Conservation (phyloP, 2,888 invertebrate species). For the Yponomeuta malinellus region DNA sequence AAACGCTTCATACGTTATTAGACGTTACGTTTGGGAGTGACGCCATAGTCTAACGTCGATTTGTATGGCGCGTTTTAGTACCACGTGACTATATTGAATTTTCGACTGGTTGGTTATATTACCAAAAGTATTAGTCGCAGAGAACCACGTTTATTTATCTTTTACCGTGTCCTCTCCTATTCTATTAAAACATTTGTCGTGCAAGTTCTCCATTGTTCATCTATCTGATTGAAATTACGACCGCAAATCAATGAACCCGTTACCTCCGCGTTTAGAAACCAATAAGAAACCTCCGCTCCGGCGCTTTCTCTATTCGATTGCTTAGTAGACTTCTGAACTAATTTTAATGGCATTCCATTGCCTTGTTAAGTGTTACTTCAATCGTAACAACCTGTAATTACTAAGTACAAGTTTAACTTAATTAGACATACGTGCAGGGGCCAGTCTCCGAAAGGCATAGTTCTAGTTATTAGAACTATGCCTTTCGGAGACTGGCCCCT, state of each 20-base stretch:
- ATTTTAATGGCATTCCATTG: background rate
- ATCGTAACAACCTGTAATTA: background rate
- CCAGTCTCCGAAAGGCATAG: no score
- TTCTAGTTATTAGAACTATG: no score
- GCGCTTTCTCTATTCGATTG: background rate
- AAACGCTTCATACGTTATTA: no score
- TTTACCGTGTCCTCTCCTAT: no score
- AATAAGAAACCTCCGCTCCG: background rate
- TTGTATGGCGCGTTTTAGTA: no score
- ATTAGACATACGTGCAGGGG: background rate
- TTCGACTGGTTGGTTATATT: no score
- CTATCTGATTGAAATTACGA: background rate
- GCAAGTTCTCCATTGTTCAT: background rate
- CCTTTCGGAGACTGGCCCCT: no score
- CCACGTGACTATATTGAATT: no score
- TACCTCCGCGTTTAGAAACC: background rate
- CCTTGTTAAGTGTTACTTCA: background rate
- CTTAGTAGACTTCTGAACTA: background rate
- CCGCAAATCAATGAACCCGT: background rate
- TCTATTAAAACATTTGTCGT: background rate
- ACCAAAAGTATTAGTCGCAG: no score
- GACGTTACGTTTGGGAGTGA: no score
- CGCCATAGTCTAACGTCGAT: no score
- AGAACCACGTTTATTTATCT: no score
- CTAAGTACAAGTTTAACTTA: background rate